Evolutionary conservation across 2,888 invertebrate species (phyloP).

Genomic region (Cordilura impudica): DNA sequence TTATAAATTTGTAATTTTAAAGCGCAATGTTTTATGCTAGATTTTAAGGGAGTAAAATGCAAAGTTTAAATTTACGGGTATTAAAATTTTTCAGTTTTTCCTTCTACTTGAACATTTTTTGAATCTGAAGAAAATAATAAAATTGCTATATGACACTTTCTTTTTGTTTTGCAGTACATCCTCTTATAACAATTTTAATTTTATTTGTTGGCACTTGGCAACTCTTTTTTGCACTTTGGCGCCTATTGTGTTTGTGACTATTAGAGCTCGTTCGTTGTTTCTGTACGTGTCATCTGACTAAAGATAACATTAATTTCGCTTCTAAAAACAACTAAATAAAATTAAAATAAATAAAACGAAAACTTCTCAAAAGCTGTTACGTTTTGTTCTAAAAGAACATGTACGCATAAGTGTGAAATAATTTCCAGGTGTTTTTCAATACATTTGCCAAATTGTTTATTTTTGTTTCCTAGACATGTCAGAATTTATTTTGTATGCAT

Average conservation of each 20-base stretch:
- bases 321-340: neutral
- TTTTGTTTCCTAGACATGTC: neutral
- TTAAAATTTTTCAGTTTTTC: too few relatives aligned
- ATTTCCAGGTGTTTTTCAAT: slow-evolving; percentile 11
- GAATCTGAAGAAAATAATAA: too few relatives aligned
- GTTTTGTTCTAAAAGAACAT: neutral
- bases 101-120: too few relatives aligned
- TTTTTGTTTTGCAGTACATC: too few relatives aligned
- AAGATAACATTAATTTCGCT: slow-evolving; percentile 4
- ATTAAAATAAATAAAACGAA: neutral
- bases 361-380: neutral
- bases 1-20: too few relatives aligned
- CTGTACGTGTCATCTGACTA: neutral
- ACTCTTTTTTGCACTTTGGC: neutral
- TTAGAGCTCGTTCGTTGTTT: slow-evolving; percentile 1
- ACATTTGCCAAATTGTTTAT: neutral
- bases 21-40: too few relatives aligned
- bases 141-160: too few relatives aligned
- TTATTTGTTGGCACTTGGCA: too few relatives aligned
- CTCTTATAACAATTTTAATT: too few relatives aligned
- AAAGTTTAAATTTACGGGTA: too few relatives aligned
- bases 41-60: too few relatives aligned
- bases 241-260: neutral
- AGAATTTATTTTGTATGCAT: too few relatives aligned
- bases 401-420: neutral